Percentiles rank a stretch among this genome's conserved stretches.
These are phyloP conservation scores for Tympanoctomys barrerae DNA, from an alignment of 2,797 vertebrate genomes.

Conservation along the genomic window DNA sequence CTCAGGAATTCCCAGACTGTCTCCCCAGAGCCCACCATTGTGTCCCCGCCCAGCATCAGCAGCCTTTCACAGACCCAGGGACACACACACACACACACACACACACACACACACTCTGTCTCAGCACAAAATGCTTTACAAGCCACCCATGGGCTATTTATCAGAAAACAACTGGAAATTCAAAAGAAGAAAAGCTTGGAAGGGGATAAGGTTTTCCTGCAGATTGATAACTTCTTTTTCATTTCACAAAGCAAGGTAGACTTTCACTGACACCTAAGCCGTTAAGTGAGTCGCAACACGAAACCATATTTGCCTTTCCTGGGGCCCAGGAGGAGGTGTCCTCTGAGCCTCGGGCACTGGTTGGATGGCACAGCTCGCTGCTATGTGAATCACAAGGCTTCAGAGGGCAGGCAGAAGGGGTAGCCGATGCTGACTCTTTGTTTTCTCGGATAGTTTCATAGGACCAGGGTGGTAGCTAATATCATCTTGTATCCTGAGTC, in stretches of 20 bases:
- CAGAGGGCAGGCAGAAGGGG: constrained; percentile 60
- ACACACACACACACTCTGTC: constrained; percentile 38
- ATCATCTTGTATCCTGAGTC: constrained; percentile 61
- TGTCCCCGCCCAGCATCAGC: neutral
- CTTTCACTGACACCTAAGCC: neutral
- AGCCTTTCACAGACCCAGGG: constrained; percentile 56
- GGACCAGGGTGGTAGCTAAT: constrained; percentile 69
- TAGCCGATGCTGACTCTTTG: constrained; percentile 69
- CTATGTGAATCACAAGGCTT: neutral
- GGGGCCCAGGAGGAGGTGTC: neutral
- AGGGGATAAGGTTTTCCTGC: neutral
- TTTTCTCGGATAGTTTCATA: constrained; percentile 39
- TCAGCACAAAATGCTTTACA: constrained; percentile 40
- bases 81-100: neutral
- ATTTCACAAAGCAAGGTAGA: neutral
- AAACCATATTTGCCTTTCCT: neutral
- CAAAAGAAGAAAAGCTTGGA: neutral
- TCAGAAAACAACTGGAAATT: constrained; percentile 30
- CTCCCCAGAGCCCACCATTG: constrained; percentile 63
- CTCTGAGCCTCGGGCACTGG: neutral
- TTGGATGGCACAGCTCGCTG: constrained; percentile 15
- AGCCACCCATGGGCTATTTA: neutral
- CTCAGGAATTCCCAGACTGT: constrained; percentile 72
- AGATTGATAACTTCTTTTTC: neutral
- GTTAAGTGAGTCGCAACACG: neutral